Evolutionary conservation across 1,140 invertebrate genomes (phyloP).

Genomic region (Drosophila mauritiana): DNA sequence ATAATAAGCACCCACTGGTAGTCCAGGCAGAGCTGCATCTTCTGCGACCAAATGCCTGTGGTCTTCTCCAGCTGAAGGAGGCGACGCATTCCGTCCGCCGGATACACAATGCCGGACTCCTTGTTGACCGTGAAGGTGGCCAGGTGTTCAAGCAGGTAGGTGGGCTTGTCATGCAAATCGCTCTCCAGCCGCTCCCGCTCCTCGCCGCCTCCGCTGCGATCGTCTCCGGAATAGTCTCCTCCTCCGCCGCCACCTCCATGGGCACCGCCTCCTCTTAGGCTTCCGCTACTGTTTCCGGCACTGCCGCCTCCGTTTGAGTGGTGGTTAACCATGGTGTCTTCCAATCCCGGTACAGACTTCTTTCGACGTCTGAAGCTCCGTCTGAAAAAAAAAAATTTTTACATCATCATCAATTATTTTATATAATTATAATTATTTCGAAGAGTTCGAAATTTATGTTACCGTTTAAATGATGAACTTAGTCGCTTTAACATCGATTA

Average conservation of each 20-base stretch:
- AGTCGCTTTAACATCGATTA: not conserved
- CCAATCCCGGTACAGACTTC: not conserved
- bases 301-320: conserved; percentile 74
- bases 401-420: too few species aligned
- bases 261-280: conserved; percentile 46
- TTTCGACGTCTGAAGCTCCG: not conserved
- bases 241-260: conserved; percentile 67
- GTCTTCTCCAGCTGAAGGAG: conserved; percentile 98
- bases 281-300: conserved; percentile 69
- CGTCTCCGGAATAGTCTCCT: conserved; percentile 79
- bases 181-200: conserved; percentile 71
- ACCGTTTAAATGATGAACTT: not conserved
- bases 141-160: conserved; percentile 97
- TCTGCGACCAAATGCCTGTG: conserved; percentile 98
- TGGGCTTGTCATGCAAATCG: conserved; percentile 87
- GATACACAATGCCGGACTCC: conserved; percentile 94
- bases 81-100: conserved; percentile 97
- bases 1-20: conserved; percentile 96
- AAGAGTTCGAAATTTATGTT: not conserved
- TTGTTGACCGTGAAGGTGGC: conserved; percentile 98
- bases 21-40: conserved; percentile 96
- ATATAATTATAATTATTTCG: too few species aligned
- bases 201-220: conserved; percentile 76
- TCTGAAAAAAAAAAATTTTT: not conserved
- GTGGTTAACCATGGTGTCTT: conserved; percentile 65